Evolutionary conservation across 2,113 vertebrate genomes (phyloP), one percentile per base, ranked within the genome.

Genomic region (Lates calcarifer): DNA sequence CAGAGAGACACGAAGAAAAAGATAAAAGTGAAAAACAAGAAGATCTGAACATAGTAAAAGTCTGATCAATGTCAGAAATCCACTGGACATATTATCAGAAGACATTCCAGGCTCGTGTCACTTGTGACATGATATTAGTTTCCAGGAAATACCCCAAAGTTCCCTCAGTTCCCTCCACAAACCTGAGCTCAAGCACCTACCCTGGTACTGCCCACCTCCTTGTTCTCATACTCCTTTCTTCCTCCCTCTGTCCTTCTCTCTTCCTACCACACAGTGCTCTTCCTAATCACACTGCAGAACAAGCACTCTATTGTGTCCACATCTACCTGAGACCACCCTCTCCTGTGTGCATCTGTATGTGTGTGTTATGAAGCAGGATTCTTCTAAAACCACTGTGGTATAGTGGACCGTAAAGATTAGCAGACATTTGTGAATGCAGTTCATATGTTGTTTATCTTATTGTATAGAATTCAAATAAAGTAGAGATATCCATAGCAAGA

Each of bases 221-320:
- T 20, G 1, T 39, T 63, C 22, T 39, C 7, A 45, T 53, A 43
- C 62, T 51, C 33, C 29, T 28, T 41, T 73, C 39, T 49, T 71
- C 56, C 29, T 61, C 43, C 29, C 26, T 76, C 53, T 39, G 66
- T 45, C 28, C 60, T 53, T 39, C 53, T 76, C 24, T 67, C 43
- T 60, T 72, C 35, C 29, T 61, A 41, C 29, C 13, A 55, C 65
- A 26, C 60, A 22, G 43, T 1, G 1, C 24, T 56, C 31, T 55
- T 53, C 57, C 17, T 22, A 61, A 56, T 57, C 73, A 49, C 43
- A 80, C 13, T n/a, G 58, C 28, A 56, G 86, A 93, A 93, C 91
- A 93, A 90, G 45, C 35, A 37, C 66, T 64, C 79, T 71, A 78
- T 94, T 92, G 90, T 93, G 33, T 79, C 69, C 56, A 28, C 13